Evolutionary conservation across 2,797 vertebrate genomes (phyloP).

Genomic region (Microctenopoma steveboyesi): DNA sequence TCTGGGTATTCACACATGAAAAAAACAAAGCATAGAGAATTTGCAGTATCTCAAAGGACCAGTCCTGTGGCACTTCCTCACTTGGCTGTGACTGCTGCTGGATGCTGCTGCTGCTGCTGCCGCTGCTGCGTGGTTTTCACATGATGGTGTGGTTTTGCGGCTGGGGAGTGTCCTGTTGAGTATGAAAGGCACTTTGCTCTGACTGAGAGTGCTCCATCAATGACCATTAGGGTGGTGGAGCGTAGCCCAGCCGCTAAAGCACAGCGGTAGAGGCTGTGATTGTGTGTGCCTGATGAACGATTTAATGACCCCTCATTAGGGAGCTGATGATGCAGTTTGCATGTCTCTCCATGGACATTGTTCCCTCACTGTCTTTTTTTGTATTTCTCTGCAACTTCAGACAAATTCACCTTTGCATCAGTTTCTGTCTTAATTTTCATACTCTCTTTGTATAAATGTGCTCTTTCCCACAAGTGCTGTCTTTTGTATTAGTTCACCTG

Average conservation of each 20-base stretch:
- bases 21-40: slow-evolving; percentile 53
- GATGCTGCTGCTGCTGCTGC: slow-evolving; percentile 17
- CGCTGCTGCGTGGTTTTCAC: slow-evolving; percentile 28
- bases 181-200: slow-evolving; percentile 53
- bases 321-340: slow-evolving; percentile 67
- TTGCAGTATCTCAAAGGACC: slow-evolving; percentile 66
- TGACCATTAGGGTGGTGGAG: slow-evolving; percentile 69
- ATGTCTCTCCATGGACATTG: slow-evolving; percentile 50
- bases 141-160: slow-evolving; percentile 37
- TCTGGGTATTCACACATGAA: slow-evolving; percentile 82
- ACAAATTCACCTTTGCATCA: slow-evolving; percentile 18
- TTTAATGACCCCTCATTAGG: slow-evolving; percentile 75
- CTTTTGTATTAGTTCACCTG: neutral
- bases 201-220: slow-evolving; percentile 66
- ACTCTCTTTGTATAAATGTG: slow-evolving; percentile 18
- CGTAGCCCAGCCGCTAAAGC: slow-evolving; percentile 42
- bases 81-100: slow-evolving; percentile 59
- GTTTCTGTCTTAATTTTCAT: slow-evolving; percentile 6
- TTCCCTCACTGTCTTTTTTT: slow-evolving; percentile 44
- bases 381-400: slow-evolving; percentile 25
- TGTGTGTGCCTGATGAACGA: slow-evolving; percentile 66
- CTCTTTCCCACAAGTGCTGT: slow-evolving; percentile 5
- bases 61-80: slow-evolving; percentile 63
- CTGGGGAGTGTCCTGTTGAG: slow-evolving; percentile 44
- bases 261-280: slow-evolving; percentile 55